Conservation (phyloP, 2,888 invertebrate genomes). For the Gymnocheta viridis region DNA sequence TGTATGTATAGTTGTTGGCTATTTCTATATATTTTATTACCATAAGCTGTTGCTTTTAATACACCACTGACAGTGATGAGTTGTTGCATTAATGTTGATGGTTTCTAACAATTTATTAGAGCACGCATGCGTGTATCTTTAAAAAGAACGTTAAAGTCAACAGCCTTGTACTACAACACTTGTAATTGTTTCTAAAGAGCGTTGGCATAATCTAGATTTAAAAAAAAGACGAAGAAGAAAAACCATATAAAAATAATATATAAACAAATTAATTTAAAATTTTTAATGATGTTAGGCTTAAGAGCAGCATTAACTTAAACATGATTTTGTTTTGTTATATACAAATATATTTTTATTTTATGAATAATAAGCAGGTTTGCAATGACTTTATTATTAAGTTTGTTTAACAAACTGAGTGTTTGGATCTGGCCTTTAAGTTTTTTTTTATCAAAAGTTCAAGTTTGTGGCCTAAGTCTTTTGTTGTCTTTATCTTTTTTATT, state of each 20-base stretch:
- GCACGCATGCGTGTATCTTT: slow-evolving; percentile 73
- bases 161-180: slow-evolving; percentile 68
- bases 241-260: not conserved
- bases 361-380: not conserved
- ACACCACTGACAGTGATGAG: slow-evolving; percentile 79
- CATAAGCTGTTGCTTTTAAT: slow-evolving; percentile 68
- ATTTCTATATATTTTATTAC: slow-evolving; percentile 62
- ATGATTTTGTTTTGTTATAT: not conserved
- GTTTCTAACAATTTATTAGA: slow-evolving; percentile 77
- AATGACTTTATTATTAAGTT: slow-evolving; percentile 1
- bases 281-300: not conserved
- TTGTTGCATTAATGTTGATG: slow-evolving; percentile 80
- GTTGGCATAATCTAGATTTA: slow-evolving; percentile 34
- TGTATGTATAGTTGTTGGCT: slow-evolving; percentile 16
- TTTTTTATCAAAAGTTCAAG: slow-evolving; percentile 12
- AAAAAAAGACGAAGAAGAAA: not conserved
- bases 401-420: not conserved
- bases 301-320: not conserved
- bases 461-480: slow-evolving; percentile 25
- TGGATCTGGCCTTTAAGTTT: not conserved
- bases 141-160: slow-evolving; percentile 54
- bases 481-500: no score
- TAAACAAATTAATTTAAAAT: slow-evolving; percentile 1
- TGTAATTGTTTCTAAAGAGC: slow-evolving; percentile 61
- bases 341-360: not conserved